Base-by-base conservation (phyloP, 2,888 invertebrate genomes). In the Tanytarsus gracilentus region DNA sequence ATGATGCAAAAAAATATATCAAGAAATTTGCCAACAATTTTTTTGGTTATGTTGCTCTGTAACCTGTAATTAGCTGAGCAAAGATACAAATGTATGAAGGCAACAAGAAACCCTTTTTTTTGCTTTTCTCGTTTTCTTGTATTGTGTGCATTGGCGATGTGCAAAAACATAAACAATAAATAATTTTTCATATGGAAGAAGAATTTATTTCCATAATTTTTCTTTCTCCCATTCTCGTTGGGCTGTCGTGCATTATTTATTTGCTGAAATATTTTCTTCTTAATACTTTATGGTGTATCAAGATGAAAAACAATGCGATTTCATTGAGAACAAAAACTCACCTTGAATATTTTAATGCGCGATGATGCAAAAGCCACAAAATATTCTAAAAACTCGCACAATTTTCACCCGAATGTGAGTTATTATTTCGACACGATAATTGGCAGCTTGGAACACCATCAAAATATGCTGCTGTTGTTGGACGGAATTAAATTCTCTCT, bases 1-100 rank as follows among this genome's bases (percentile, higher is more conserved):
- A n/a, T n/a, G n/a, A 44, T 44, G 9, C 44, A 16, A 18, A 44
- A 44, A 44, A 44, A 8, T 23, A 44, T 8, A 23, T 11, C 23
- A 36, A 36, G 11, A 11, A 3, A 33, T n/a, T n/a, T n/a, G n/a
- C n/a, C n/a, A n/a, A n/a, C n/a, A n/a, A n/a, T n/a, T n/a, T n/a
- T n/a, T n/a, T n/a, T n/a, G n/a, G n/a, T n/a, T n/a, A n/a, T n/a
- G 14, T 6, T 36, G n/a, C 14, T 25, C 11, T 51, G 30, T 29
- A 58, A 58, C 58, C 58, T 58, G 58, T 58, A 58, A 58, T 58
- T 58, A 58, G 29, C 58, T 40, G 16, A 44, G 48, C 27, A 58
- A 58, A 58, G 58, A 58, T 58, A 58, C 33, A 56, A 56, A 58
- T 58, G 48, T 29, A 58, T 40, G 40, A 55, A 55, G 44, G 39